Base-by-base conservation (phyloP, 2,888 invertebrate genomes). In the Anoncus sp. region DNA sequence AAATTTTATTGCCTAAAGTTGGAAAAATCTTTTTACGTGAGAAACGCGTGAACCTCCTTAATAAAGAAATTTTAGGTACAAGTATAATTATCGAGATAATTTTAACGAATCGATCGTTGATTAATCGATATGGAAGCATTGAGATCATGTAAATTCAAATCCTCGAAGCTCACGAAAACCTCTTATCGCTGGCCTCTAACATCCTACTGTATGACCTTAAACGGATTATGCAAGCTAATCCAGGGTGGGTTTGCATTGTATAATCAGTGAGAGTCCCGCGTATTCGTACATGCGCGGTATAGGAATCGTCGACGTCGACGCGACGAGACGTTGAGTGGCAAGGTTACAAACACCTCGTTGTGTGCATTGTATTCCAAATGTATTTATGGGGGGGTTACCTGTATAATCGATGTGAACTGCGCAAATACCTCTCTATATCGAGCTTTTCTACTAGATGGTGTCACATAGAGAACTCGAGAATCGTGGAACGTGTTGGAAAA, bases 261-360 rank as follows among this genome's bases (percentile, higher is more conserved):
- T 53, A 53, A 66, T 53, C 66, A 40, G 16, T n/a, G 35, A 22
- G 53, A 65, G 22, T 49, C 16, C n/a, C 27, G n/a, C n/a, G n/a
- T n/a, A 67, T 67, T 31, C 55, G 45, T 16, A 40, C 35, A 70
- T n/a, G 20, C n/a, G 27, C n/a, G 45, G 40, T 45, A 22, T 45
- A 22, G 22, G 51, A 27, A 60, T 70, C 18, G 24, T 38, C 57
- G 27, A 49, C 35, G 35, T 62, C 22, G 35, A 43, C 53, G 38
- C 63, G 7, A 40, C 69, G 63, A 55, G 47, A 62, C 31, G 70
- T n/a, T 35, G 35, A 70, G 74, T 71, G 71, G 71, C 81, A 76
- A 81, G 76, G 81, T 81, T 79, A 76, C 73, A 43, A 70, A 60
- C 57, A 35, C n/a, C 43, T 35, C 65, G 60, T 14, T 57, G 65